phyloP scores from a whole-genome alignment of 2,113 vertebrate genomes.

The Aspiorhynchus laticeps region DNA sequence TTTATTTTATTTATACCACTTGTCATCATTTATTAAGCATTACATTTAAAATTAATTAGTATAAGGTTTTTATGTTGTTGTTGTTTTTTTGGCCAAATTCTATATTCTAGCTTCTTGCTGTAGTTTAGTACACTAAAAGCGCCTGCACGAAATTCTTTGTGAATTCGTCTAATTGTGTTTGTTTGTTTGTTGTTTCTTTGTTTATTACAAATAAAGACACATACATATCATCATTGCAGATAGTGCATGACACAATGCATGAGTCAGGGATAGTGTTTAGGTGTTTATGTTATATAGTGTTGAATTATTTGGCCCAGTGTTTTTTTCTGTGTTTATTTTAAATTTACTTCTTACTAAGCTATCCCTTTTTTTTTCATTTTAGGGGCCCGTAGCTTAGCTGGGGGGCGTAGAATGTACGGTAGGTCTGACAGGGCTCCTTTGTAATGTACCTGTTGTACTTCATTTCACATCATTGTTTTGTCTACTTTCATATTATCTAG shows the following conservation, averaged over 20 bases:
- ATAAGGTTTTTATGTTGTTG: too few relatives aligned
- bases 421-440: slow-evolving; percentile 77
- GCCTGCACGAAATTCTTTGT: slow-evolving; percentile 12
- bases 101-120: neutral
- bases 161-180: slow-evolving; percentile 27
- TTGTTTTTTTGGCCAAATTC: neutral
- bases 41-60: neutral
- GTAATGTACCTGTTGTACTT: slow-evolving; percentile 69
- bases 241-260: slow-evolving; percentile 53
- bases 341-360: slow-evolving; percentile 73
- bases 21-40: neutral
- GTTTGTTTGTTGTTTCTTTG: slow-evolving; percentile 31
- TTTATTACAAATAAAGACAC: neutral
- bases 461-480: slow-evolving; percentile 71
- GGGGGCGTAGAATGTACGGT: slow-evolving; percentile 80
- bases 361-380: slow-evolving; percentile 68
- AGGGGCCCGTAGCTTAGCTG: slow-evolving; percentile 80
- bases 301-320: neutral
- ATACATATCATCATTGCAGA: slow-evolving; percentile 17
- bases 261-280: slow-evolving; percentile 62
- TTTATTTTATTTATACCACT: neutral
- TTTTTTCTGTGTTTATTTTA: slow-evolving; percentile 34
- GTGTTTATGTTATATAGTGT: slow-evolving; percentile 55
- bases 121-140: neutral
- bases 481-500: slow-evolving; percentile 62